phyloP scores from a whole-genome alignment of 1,140 invertebrate species.

The Oncopodura yosiiana region DNA sequence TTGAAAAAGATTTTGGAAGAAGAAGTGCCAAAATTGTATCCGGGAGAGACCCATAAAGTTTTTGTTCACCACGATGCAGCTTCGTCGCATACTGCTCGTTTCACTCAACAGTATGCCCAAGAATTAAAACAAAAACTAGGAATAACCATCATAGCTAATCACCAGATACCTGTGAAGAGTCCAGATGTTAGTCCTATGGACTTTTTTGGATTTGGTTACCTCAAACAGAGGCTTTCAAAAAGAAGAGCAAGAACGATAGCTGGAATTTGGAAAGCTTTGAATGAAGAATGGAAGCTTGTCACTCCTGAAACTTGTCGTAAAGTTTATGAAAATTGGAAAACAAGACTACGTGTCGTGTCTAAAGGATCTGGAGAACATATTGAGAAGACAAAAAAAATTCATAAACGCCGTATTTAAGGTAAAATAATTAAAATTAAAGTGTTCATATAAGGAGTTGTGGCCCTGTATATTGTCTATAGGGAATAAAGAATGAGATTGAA shows the following conservation, averaged over 20 bases:
- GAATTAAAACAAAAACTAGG: constrained; percentile 1
- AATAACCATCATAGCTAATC: constrained; percentile 3
- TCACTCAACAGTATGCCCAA: background rate
- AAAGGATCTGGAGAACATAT: constrained; percentile 9
- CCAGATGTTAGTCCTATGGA: constrained; percentile 13
- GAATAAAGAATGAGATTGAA: too few species aligned
- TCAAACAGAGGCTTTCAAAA: background rate
- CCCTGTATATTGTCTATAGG: too few species aligned
- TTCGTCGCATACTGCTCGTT: background rate
- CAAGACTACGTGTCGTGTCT: background rate
- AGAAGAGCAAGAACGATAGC: background rate
- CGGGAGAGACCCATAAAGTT: constrained; percentile 3
- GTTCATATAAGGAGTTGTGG: too few species aligned
- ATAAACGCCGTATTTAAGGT: too few species aligned
- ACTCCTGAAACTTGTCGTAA: background rate
- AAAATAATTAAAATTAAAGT: too few species aligned
- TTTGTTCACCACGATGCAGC: constrained; percentile 15
- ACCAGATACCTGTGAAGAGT: constrained; percentile 4
- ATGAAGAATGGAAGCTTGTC: constrained; percentile 2
- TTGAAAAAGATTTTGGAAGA: constrained; percentile 6
- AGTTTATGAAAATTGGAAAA: constrained; percentile 2
- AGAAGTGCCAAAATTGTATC: background rate
- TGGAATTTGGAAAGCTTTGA: constrained; percentile 6
- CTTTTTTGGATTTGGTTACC: constrained; percentile 15
- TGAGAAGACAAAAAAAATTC: constrained; percentile 15